Conservation (phyloP, 2,113 vertebrate genomes). For the Cygnus buccinator region DNA sequence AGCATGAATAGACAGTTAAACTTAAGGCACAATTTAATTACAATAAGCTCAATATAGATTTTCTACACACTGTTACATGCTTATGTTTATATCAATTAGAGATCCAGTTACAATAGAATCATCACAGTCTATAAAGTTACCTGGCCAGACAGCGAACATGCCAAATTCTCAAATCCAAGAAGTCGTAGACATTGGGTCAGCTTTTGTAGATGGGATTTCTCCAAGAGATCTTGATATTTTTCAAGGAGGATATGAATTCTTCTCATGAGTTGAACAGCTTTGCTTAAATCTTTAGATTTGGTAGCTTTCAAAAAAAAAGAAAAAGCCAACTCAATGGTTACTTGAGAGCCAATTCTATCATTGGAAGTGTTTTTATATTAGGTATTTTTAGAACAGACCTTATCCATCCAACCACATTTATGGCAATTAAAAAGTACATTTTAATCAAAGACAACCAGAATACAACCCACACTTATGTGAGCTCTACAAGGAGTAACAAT, state of each 20-base stretch:
- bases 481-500: not conserved
- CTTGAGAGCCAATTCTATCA: not conserved
- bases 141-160: constrained; percentile 47
- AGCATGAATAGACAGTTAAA: not conserved
- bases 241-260: constrained; percentile 74
- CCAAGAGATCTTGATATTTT: constrained; percentile 68
- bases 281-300: constrained; percentile 57
- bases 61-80: not conserved
- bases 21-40: not conserved
- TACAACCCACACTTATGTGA: not conserved
- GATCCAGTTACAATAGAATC: not conserved
- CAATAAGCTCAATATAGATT: not conserved
- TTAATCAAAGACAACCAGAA: not conserved
- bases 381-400: not conserved
- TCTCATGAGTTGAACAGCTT: constrained; percentile 76
- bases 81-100: not conserved
- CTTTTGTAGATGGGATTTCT: constrained; percentile 48
- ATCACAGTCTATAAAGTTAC: constrained; percentile 40
- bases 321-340: not conserved
- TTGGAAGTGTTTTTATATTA: not conserved
- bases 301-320: constrained; percentile 46
- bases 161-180: constrained; percentile 76
- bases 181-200: constrained; percentile 59
- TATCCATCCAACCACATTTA: not conserved
- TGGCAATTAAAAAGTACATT: not conserved